These are phyloP conservation scores for Rhagium mordax DNA, from an alignment of 2,888 invertebrate species.

Conservation along the genomic window DNA sequence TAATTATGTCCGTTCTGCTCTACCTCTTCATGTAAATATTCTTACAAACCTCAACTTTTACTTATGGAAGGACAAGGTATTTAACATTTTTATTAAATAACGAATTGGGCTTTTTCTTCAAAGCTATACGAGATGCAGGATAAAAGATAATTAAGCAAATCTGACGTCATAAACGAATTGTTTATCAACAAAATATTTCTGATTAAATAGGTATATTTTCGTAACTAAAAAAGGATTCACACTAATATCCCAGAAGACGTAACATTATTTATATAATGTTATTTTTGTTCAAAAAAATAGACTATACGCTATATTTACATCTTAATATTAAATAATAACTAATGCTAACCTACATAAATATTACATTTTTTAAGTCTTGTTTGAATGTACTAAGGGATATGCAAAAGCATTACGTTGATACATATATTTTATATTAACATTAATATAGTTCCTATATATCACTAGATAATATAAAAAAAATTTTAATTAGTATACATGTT, in stretches of 20 bases:
- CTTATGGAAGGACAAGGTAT: too few relatives aligned
- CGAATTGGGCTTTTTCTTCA: too few relatives aligned
- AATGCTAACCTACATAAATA: slow-evolving; percentile 16
- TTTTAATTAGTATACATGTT: background rate
- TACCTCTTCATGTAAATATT: too few relatives aligned
- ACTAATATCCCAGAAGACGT: too few relatives aligned
- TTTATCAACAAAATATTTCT: background rate
- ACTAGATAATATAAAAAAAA: background rate
- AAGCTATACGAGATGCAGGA: too few relatives aligned
- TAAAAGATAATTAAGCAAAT: background rate
- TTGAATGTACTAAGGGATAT: slow-evolving; percentile 13
- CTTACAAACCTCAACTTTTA: too few relatives aligned
- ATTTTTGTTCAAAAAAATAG: slow-evolving; percentile 6
- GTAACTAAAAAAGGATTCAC: background rate
- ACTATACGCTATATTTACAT: background rate
- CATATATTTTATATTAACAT: background rate
- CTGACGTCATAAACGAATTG: background rate
- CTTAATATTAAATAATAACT: slow-evolving; percentile 2
- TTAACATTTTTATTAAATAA: too few relatives aligned
- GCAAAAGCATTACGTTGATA: slow-evolving; percentile 3
- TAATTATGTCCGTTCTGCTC: too few relatives aligned
- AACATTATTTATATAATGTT: too few relatives aligned
- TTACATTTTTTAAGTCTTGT: slow-evolving; percentile 28
- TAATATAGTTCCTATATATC: slow-evolving; percentile 1
- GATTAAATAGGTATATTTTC: background rate